Percentiles rank a stretch among this genome's conserved stretches.
phyloP scores from a whole-genome alignment of 2,888 invertebrate genomes.

The Argyresthia goedartella region DNA sequence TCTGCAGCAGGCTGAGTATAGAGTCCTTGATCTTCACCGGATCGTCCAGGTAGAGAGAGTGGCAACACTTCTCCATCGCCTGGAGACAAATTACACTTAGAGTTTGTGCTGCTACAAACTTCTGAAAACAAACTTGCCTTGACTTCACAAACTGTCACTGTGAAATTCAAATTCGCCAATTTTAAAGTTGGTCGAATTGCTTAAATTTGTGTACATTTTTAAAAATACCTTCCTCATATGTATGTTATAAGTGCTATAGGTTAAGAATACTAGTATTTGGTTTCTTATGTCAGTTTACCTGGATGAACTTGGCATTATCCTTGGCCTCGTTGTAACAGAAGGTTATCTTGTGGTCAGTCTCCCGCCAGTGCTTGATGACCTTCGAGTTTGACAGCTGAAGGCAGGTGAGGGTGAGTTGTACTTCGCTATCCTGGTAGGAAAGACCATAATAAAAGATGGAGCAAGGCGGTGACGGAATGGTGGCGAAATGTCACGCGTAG shows the following conservation, averaged over 20 bases:
- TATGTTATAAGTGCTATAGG: not conserved
- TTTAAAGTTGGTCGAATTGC: no score
- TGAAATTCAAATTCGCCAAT: no score
- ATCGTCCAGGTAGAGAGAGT: slow-evolving; percentile 91
- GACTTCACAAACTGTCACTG: no score
- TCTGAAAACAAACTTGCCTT: no score
- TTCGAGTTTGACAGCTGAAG: slow-evolving; percentile 83
- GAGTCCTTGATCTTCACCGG: slow-evolving; percentile 94
- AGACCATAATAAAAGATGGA: not conserved
- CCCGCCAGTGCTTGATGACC: slow-evolving; percentile 84
- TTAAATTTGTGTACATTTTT: no score
- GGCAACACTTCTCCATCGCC: slow-evolving; percentile 94
- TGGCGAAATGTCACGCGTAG: no score
- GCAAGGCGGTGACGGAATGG: not conserved
- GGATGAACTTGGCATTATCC: slow-evolving; percentile 94
- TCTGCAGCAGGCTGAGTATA: slow-evolving; percentile 89
- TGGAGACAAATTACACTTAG: slow-evolving; percentile 23
- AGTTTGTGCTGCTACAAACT: no score
- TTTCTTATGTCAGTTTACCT: slow-evolving; percentile 15
- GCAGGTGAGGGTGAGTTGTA: slow-evolving; percentile 81
- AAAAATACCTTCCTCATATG: no score
- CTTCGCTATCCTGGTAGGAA: slow-evolving; percentile 74
- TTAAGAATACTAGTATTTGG: not conserved
- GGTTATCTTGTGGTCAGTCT: slow-evolving; percentile 90
- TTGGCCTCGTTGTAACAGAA: slow-evolving; percentile 96